Evolutionary conservation across 2,113 vertebrate species (phyloP).

Genomic region (Actinemys pallida): DNA sequence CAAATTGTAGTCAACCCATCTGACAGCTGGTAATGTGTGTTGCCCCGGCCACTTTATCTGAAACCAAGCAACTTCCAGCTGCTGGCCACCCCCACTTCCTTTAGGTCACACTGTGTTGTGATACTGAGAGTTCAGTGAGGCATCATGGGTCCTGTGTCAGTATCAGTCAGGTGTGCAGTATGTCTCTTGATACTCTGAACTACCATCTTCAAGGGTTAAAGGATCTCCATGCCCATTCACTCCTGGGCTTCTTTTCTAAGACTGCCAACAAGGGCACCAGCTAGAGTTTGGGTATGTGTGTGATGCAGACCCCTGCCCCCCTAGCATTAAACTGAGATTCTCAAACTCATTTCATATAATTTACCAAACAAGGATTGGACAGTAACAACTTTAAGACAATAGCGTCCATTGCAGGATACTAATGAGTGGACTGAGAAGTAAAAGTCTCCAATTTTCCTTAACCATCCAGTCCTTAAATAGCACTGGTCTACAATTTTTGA

Average conservation of each 20-base stretch:
- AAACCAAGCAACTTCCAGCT: not conserved
- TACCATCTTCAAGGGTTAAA: not conserved
- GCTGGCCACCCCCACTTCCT: not conserved
- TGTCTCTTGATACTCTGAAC: not conserved
- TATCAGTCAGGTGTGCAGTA: not conserved
- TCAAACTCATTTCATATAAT: not conserved
- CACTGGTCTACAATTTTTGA: too few species aligned
- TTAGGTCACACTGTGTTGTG: not conserved
- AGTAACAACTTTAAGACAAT: not conserved
- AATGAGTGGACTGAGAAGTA: not conserved
- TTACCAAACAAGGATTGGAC: not conserved
- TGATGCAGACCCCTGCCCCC: accelerated
- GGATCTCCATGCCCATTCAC: not conserved
- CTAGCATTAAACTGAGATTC: not conserved
- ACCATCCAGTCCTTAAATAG: not conserved
- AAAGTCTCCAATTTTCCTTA: not conserved
- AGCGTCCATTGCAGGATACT: not conserved
- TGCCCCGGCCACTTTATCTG: not conserved
- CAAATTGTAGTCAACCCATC: not conserved
- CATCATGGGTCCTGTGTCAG: not conserved
- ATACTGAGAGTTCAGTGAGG: not conserved
- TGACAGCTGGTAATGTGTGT: not conserved
- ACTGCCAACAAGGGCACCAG: not conserved
- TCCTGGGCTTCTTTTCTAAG: not conserved
- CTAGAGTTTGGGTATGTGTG: not conserved